These are phyloP conservation scores for Falcaria lacertinaria DNA, from an alignment of 2,888 invertebrate genomes.

Conservation along the genomic window DNA sequence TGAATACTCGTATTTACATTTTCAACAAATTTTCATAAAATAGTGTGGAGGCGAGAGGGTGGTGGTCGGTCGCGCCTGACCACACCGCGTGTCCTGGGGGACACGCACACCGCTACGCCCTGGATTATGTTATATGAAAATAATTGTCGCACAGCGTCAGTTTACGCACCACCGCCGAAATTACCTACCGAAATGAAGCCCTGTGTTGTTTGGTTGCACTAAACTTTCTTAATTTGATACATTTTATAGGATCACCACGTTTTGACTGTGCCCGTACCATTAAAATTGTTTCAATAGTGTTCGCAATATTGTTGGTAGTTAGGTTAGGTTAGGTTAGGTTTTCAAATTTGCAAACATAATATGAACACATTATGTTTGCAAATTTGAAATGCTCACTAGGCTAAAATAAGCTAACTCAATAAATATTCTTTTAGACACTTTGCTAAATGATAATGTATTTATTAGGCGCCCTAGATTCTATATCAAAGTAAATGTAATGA, in stretches of 20 bases:
- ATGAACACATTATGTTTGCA: no score
- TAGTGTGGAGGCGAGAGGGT: slow-evolving; percentile 37
- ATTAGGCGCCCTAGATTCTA: no score
- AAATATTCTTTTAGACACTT: no score
- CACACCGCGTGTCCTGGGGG: slow-evolving; percentile 62
- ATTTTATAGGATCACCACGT: slow-evolving; percentile 44
- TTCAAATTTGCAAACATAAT: not conserved
- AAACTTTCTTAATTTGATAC: slow-evolving; percentile 63
- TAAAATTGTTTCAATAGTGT: slow-evolving; percentile 13
- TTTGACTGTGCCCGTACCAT: slow-evolving; percentile 20
- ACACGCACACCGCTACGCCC: slow-evolving; percentile 55
- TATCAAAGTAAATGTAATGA: no score
- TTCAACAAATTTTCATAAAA: slow-evolving; percentile 1
- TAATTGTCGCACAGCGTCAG: slow-evolving; percentile 63
- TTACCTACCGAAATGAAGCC: slow-evolving; percentile 59
- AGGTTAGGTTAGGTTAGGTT: slow-evolving; percentile 6
- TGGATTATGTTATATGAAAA: slow-evolving; percentile 71
- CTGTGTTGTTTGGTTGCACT: slow-evolving; percentile 49
- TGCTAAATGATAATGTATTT: no score
- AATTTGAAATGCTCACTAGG: no score
- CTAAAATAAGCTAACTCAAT: no score
- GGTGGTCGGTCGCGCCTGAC: slow-evolving; percentile 26
- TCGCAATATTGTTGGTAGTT: slow-evolving; percentile 12
- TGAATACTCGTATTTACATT: slow-evolving; percentile 2
- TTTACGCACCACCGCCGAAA: slow-evolving; percentile 47